Base-by-base conservation (phyloP, 1,140 invertebrate genomes). In the Aphis craccivora region DNA sequence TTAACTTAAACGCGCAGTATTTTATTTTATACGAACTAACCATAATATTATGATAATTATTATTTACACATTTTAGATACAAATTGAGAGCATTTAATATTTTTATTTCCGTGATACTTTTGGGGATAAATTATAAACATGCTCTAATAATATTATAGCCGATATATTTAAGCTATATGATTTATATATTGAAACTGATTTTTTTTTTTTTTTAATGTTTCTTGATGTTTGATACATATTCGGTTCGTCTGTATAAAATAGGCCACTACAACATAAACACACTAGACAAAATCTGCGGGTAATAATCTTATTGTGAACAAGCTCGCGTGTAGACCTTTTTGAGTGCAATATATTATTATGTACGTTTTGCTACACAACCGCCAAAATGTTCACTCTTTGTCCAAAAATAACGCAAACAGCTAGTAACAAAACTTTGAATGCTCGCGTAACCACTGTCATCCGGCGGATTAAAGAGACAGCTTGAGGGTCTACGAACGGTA, bases 311-410 rank as follows among this genome's bases (percentile, higher is more conserved):
- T 40, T 40, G 81, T 40, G 81, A 40, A 83, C 37, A 76, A 76
- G n/a, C 60, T 6, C 60, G n/a, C 60, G 60, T 76, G 22, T 40
- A 40, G 37, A 83, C 81, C 81, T 83, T 83, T 83, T 83, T 76
- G 60, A 76, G 60, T 76, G 18, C 81, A 40, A 83, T 83, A 37
- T 35, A 76, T 76, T 76, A 76, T 76, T 76, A 76, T 76, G n/a
- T 35, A n/a, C 37, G 81, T 83, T 83, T 40, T 40, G 35, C 81
- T 83, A 37, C 60, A 76, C 18, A 40, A 86, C 83, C 83, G 23
- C 83, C 25, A 40, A 86, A 86, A 45, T 43, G 83, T 86, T 43
- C 23, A 86, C 83, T 43, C 83, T 86, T 86, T 86, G 83, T 45
- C 83, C 83, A 25, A 86, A 45, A 86, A 86, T 43, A 25, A 43